Base-by-base conservation (phyloP, 2,888 invertebrate genomes). In the Troides aeacus region DNA sequence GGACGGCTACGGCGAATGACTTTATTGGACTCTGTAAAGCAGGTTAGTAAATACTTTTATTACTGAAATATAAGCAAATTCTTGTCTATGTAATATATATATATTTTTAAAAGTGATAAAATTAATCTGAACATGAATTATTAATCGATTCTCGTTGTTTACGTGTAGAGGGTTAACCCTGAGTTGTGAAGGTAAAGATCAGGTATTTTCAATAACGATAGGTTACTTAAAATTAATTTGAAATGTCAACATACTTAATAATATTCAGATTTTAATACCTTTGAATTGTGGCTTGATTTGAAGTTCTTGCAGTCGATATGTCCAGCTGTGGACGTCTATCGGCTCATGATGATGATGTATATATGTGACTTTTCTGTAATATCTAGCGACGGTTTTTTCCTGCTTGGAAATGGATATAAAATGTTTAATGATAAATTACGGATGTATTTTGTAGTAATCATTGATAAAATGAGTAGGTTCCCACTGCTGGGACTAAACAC, bases 21-120 rank as follows among this genome's bases (percentile, higher is more conserved):
- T 94, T 93, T 83, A 87, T 94, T 77, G 93, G 92, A 64, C 81
- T 94, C 74, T 94, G 93, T 81, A 89, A 84, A 78, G 81, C 86
- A 89, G 94, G 94, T 94, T 78, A 89, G 93, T 83, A 18, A n/a
- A 8, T 53, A 53, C 8, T 53, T 12, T 53, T 53, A n/a, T n/a
- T 5, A n/a, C 18, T 53, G 18, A 7, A 18, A 53, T n/a, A 5
- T n/a, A n/a, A 46, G 15, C 4, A 46, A 46, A 46, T 10, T 1
- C 8, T 7, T 39, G 10, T 39, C 15, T 46, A 46, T 12, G 7
- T 10, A n/a, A n/a, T n/a, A n/a, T n/a, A 39, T 46, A 46, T 15
- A 46, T 46, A 46, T 71, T 30, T 30, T 30, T 30, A 30, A 30
- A 30, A 3, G 30, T 30, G 30, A 30, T 30, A 30, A 30, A 30